Base-by-base conservation (phyloP, 1,140 invertebrate species). In the Achroia grisella region DNA sequence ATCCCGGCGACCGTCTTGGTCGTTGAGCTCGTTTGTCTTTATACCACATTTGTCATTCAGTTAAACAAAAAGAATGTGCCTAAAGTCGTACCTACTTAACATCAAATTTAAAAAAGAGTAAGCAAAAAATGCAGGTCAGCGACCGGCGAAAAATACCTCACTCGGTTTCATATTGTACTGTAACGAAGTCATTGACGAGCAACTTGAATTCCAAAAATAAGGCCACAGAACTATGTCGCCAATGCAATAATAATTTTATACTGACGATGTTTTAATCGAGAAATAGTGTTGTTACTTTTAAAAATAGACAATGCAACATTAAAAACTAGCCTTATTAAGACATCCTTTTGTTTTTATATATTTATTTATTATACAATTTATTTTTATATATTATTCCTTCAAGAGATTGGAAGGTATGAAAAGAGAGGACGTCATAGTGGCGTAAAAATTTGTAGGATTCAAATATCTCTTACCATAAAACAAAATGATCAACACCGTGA, bases 101-200 rank as follows among this genome's bases (percentile, higher is more conserved):
- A 36, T 55, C 56, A 59, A 65, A 64, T 68, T 56, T 59, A 46
- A 62, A 62, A 62, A 61, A 66, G 35, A 59, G 55, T 60, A 54
- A 59, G 56, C 64, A 48, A 57, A 46, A 63, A 73, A 74, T 68
- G 56, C 60, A 63, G 71, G 72, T 76, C 71, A 68, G 35, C 49
- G 71, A 65, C 66, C 68, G 59, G 44, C 48, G 62, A 64, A 62
- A 53, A 66, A 62, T 44, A 54, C 37, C 40, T 53, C 42, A 43
- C 44, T 31, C 14, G 46, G 44, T 58, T 60, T 70, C 44, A 42
- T 50, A 55, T 59, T 62, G 50, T 45, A 56, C 62, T 69, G 66
- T 43, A 52, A 64, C 51, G 60, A 64, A 55, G 42, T 56, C 17
- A 23, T 23, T 23, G 17, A 23, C 17, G 17, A 23, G 17, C 17